phyloP scores from a whole-genome alignment of 1,140 invertebrate species.

The Eciton burchellii region DNA sequence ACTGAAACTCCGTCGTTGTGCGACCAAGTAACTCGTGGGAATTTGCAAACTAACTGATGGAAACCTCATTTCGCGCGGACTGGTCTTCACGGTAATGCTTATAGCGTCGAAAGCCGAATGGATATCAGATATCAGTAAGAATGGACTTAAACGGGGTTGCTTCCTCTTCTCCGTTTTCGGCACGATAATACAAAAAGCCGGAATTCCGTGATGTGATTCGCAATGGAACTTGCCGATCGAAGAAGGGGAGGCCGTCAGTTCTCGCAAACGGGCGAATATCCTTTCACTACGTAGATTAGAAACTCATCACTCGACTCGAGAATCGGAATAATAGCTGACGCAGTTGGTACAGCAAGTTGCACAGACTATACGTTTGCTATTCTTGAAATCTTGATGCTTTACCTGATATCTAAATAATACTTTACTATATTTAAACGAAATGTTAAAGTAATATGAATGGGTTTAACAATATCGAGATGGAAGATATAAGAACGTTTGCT shows the following conservation, averaged over 20 bases:
- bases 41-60: conserved; percentile 74
- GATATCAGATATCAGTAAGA: conserved; percentile 38
- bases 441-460: too few relatives aligned
- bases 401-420: neutral
- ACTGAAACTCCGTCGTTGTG: conserved; percentile 65
- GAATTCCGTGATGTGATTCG: neutral
- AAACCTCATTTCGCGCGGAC: conserved; percentile 69
- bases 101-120: conserved; percentile 28
- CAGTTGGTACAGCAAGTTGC: too few relatives aligned
- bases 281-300: conserved; percentile 10
- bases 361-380: neutral
- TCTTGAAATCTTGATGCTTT: neutral
- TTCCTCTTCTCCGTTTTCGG: neutral
- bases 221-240: neutral
- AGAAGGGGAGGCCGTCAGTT: neutral
- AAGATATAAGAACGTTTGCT: neutral
- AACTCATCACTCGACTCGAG: neutral
- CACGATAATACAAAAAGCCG: neutral
- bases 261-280: neutral
- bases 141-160: conserved; percentile 38
- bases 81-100: conserved; percentile 52
- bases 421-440: too few relatives aligned
- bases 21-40: conserved; percentile 70
- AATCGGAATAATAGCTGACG: neutral
- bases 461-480: neutral